Conservation (phyloP, 2,888 invertebrate genomes). For the Rosalia funebris region DNA sequence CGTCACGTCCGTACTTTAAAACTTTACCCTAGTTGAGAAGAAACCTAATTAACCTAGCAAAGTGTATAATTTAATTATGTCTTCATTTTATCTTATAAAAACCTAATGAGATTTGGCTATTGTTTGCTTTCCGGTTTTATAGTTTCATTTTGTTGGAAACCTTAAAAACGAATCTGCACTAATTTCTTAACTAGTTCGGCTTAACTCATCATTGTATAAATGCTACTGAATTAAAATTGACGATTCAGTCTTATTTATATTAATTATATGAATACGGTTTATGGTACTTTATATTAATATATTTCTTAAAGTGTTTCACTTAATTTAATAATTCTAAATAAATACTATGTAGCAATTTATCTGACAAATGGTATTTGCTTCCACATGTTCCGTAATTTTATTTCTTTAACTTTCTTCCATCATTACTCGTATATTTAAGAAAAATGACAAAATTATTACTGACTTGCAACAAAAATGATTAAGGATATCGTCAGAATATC, state of each 20-base stretch:
- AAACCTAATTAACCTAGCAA: conserved; percentile 31
- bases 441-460: too few relatives aligned
- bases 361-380: too few relatives aligned
- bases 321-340: too few relatives aligned
- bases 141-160: conserved; percentile 6
- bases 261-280: background rate
- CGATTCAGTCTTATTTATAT: background rate
- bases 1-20: conserved; percentile 23
- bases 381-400: too few relatives aligned
- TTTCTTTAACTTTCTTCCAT: too few relatives aligned
- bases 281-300: too few relatives aligned
- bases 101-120: conserved; percentile 20
- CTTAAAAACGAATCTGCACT: conserved; percentile 4
- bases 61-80: conserved; percentile 30
- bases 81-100: conserved; percentile 27
- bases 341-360: too few relatives aligned
- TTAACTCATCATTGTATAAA: background rate
- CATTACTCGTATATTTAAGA: background rate
- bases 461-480: too few relatives aligned
- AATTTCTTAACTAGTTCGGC: conserved; percentile 5
- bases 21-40: conserved; percentile 26
- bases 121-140: conserved; percentile 14
- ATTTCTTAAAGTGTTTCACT: too few relatives aligned
- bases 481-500: too few relatives aligned
- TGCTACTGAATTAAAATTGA: background rate